Evolutionary conservation across 1,140 invertebrate genomes (phyloP).

Genomic region (Pissodes strobi): DNA sequence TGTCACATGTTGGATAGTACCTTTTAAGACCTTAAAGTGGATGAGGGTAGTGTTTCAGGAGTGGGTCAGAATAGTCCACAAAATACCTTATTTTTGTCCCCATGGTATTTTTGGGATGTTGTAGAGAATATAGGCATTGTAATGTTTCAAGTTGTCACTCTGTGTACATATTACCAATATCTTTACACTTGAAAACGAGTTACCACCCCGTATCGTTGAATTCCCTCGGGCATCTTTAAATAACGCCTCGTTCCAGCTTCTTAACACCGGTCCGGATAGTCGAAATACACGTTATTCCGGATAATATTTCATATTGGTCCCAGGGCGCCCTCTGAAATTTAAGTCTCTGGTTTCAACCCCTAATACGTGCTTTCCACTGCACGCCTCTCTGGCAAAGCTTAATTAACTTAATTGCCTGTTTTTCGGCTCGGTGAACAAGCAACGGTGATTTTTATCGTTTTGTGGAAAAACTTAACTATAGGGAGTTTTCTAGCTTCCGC

Average conservation of each 20-base stretch:
- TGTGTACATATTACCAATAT: no score
- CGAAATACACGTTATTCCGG: conserved; percentile 27
- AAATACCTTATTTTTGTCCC: no score
- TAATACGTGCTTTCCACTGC: conserved; percentile 38
- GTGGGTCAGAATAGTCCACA: no score
- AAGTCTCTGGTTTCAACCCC: conserved; percentile 34
- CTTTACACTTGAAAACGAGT: neutral
- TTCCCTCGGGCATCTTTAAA: conserved; percentile 27
- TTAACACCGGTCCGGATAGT: conserved; percentile 26
- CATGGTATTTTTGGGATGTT: no score
- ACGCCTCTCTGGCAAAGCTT: conserved; percentile 37
- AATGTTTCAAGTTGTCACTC: no score
- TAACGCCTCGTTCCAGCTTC: conserved; percentile 30
- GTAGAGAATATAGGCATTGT: no score
- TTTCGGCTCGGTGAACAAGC: conserved; percentile 37
- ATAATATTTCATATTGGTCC: conserved; percentile 44
- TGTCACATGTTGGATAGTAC: no score
- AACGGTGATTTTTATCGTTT: conserved; percentile 42
- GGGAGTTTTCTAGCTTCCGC: conserved; percentile 29
- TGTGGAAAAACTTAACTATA: conserved; percentile 30
- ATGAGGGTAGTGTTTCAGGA: no score
- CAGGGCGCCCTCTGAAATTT: conserved; percentile 36
- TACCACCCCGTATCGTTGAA: conserved; percentile 9
- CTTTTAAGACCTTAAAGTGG: no score
- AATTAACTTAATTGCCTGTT: conserved; percentile 46